Base-by-base conservation (phyloP, 2,797 vertebrate species). In the Momotus momota region DNA sequence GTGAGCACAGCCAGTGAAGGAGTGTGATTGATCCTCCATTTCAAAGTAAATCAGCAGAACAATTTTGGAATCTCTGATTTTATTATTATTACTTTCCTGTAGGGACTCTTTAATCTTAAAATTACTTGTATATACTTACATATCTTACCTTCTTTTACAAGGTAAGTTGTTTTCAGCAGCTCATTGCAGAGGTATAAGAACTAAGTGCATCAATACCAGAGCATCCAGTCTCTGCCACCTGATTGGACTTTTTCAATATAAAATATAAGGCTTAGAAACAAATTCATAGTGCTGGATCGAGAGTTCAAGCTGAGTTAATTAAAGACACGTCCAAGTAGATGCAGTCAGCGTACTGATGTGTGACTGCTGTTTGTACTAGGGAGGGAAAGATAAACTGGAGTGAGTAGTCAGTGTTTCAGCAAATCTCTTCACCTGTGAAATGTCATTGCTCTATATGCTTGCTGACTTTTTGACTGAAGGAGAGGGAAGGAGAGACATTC, bases 341-440 rank as follows among this genome's bases (percentile, higher is more conserved):
- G 46, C 29, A n/a, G 64, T 48, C 62, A 51, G 62, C 8, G 23
- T 62, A 21, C 55, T 82, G 48, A 75, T 67, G 29, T 66, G 71
- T 60, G 58, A 41, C 43, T 86, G 31, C 55, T 84, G 19, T 55
- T 60, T 80, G 54, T 72, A 33, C 41, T 55, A 35, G 22, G n/a
- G 41, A 86, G 35, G 49, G 71, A 80, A 86, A 83, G 45, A 88
- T 57, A 88, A 93, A 86, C 60, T 48, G 83, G 51, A 73, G 45
- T 33, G 58, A 88, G 69, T 14, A 91, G 85, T 86, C 73, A 84
- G 60, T 52, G 41, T 81, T 93, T 70, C 46, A 70, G 70, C 64
- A 91, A 73, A 91, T 81, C 78, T 86, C 73, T 65, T 86, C 51
- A 81, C 81, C 66, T 84, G 78, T 94, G 82, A 93, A 96, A 91